These are phyloP conservation scores for Cheilosia impressa DNA, from an alignment of 2,888 invertebrate genomes.

Conservation along the genomic window DNA sequence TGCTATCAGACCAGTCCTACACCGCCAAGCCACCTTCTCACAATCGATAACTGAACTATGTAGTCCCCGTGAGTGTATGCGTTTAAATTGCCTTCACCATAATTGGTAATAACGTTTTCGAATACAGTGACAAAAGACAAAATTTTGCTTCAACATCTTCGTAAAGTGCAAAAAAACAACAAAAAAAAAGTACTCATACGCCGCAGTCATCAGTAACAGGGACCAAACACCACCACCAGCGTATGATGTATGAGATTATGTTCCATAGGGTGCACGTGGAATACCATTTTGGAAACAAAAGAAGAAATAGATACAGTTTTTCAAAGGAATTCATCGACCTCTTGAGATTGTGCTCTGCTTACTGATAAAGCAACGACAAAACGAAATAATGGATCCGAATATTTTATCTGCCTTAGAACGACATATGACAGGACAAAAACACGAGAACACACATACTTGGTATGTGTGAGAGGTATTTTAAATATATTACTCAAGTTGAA, in stretches of 20 bases:
- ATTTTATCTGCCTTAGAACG: constrained; percentile 19
- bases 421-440: constrained; percentile 2
- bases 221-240: not conserved
- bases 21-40: not conserved
- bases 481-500: constrained; percentile 39
- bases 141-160: constrained; percentile 20
- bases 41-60: constrained; percentile 47
- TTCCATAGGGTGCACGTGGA: constrained; percentile 29
- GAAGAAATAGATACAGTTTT: constrained; percentile 11
- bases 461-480: constrained; percentile 18
- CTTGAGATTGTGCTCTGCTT: constrained; percentile 21
- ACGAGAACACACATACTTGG: constrained; percentile 5
- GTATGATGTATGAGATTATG: constrained; percentile 47
- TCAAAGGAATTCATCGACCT: constrained; percentile 19
- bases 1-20: constrained; percentile 9
- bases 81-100: constrained; percentile 23
- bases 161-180: constrained; percentile 6
- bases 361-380: constrained; percentile 36
- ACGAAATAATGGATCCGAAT: constrained; percentile 33
- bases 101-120: constrained; percentile 48
- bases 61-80: not conserved
- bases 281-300: constrained; percentile 37
- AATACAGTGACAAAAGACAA: constrained; percentile 38
- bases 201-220: constrained; percentile 9
- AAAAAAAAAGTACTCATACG: constrained; percentile 31